phyloP scores from a whole-genome alignment of 2,797 vertebrate genomes.

The Diglossa cyanea region DNA sequence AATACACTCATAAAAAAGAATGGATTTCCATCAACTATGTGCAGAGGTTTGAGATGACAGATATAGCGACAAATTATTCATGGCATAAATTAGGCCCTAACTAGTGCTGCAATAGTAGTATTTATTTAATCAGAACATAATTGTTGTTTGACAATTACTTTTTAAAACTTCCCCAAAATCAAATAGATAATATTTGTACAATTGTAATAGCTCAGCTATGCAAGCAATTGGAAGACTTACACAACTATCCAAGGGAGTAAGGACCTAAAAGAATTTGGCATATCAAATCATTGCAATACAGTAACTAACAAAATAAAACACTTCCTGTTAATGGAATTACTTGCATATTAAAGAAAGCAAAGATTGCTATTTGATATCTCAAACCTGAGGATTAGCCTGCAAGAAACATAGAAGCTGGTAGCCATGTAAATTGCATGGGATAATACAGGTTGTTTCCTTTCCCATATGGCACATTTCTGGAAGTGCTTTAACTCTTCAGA shows the following conservation, averaged over 20 bases:
- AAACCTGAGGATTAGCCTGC: neutral
- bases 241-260: neutral
- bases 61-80: slow-evolving; percentile 64
- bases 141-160: slow-evolving; percentile 71
- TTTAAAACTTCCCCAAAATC: slow-evolving; percentile 57
- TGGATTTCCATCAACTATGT: slow-evolving; percentile 40
- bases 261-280: neutral
- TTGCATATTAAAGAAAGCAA: slow-evolving; percentile 17
- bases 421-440: neutral
- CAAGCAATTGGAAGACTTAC: slow-evolving; percentile 40
- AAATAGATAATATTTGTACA: slow-evolving; percentile 51
- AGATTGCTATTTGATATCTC: neutral
- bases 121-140: slow-evolving; percentile 72
- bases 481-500: neutral
- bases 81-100: slow-evolving; percentile 55
- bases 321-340: neutral
- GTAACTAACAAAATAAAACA: slow-evolving; percentile 8
- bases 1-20: slow-evolving; percentile 20
- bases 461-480: neutral
- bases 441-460: neutral
- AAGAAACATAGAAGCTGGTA: neutral
- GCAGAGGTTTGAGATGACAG: slow-evolving; percentile 31
- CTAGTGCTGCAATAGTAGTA: slow-evolving; percentile 11
- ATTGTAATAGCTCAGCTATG: slow-evolving; percentile 31
- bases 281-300: neutral